Evolutionary conservation across 2,113 vertebrate species (phyloP), one percentile per base, ranked within the genome.

Genomic region (Turnix velox): DNA sequence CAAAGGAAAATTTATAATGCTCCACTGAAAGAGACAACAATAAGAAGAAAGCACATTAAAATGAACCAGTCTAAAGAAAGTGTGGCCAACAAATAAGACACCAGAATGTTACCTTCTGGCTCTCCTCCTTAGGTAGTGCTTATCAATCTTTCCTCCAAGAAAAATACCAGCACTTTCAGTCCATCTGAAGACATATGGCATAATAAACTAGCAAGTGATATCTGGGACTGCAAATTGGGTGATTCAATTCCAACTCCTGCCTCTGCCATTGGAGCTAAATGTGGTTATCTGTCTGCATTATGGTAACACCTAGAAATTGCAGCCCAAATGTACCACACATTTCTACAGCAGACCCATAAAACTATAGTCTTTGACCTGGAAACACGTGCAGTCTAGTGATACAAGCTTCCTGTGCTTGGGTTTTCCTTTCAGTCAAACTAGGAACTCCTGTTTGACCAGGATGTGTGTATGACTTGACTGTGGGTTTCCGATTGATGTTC

Each of bases 11-110:
- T 88, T 89, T 79, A 93, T 79, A 75, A 65, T 0, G 20, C 59
- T 94, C 84, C 86, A 73, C 73, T 93, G 76, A 55, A 84, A 82
- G 68, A 84, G 73, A 84, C 79, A 92, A 96, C 92, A 94, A 90
- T 92, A 85, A 46, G 51, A 94, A 78, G 33, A 84, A 91, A 91
- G 52, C 63, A 45, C 88, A 88, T 85, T 90, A 80, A 88, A 84
- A 81, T 14, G 35, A 90, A 80, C 42, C 10, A 27, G 24, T 68
- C 66, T 52, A 75, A 77, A 88, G 62, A 51, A 69, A 92, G 14
- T 31, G 20, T 46, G 68, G 87, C 75, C 78, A 91, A 78, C 46
- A 92, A 92, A 68, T 76, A 74, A 88, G 82, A 67, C 43, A 89
- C 4, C 35, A 76, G 55, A 58, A 94, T 2, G 2, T 90, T 93